Percentiles rank a stretch among this genome's conserved stretches.
Conservation (phyloP, 2,888 invertebrate genomes). For the Molorchus minor region DNA sequence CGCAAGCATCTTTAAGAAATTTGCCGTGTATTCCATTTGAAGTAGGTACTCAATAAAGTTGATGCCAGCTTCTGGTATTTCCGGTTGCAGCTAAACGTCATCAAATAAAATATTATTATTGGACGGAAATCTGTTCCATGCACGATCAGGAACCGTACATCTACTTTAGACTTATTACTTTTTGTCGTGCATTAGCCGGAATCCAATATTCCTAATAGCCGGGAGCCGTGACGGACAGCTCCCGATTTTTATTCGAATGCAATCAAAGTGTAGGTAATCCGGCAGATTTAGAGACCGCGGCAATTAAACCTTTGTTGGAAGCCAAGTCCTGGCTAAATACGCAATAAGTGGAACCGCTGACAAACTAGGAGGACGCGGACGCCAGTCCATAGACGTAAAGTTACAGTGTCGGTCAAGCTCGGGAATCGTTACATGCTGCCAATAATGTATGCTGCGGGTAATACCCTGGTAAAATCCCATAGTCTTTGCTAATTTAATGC, state of each 20-base stretch:
- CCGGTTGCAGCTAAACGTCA: too few species aligned
- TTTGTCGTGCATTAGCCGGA: conserved; percentile 2
- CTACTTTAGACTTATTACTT: too few species aligned
- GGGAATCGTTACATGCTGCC: conserved; percentile 29
- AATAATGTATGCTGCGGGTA: conserved; percentile 52
- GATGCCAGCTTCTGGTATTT: too few species aligned
- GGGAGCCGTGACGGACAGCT: conserved; percentile 9
- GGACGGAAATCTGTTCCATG: too few species aligned
- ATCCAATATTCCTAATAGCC: conserved; percentile 19
- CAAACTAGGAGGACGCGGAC: conserved; percentile 45
- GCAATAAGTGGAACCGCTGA: conserved; percentile 57
- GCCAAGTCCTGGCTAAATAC: conserved; percentile 52
- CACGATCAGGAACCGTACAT: too few species aligned
- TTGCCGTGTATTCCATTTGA: too few species aligned
- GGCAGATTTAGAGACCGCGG: conserved; percentile 46
- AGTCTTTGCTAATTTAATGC: conserved; percentile 52
- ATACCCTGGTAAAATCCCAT: conserved; percentile 53
- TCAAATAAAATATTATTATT: too few species aligned
- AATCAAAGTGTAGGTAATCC: conserved; percentile 51
- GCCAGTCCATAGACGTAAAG: conserved; percentile 30
- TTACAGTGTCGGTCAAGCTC: conserved; percentile 38
- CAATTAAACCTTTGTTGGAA: conserved; percentile 54
- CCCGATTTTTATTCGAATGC: conserved; percentile 46
- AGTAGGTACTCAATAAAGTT: too few species aligned
- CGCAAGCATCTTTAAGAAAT: too few species aligned